Evolutionary conservation across 92 coral and sea anemone genomes (phyloP), one percentile per base, ranked within the genome.

Genomic region (Siderastrea siderea): DNA sequence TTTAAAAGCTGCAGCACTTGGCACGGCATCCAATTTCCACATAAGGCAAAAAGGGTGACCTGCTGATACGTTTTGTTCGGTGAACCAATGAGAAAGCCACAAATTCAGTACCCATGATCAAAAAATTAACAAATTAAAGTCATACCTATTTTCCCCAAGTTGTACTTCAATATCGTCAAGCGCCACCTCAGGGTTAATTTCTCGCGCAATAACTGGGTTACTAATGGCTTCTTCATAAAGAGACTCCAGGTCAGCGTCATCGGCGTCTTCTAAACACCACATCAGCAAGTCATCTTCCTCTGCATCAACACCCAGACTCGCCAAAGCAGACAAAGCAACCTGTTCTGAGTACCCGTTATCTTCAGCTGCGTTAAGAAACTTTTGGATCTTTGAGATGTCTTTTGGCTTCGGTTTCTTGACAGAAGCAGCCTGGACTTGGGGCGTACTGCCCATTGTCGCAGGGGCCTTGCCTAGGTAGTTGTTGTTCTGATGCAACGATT

Each of bases 211-310:
- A 4, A 61, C 54, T 16, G 87, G 79, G 53, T 83, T 73, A 9
- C 10, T 53, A 60, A 48, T 26, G 38, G 79, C 87, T 7, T 83
- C 71, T 26, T 72, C 87, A 16, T 73, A 83, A 83, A 83, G 87
- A 43, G 62, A 87, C 74, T 74, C 75, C 4, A 47, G 61, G 80
- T 90, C 96, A 1, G 81, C 91, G 45, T 96, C 88, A 15, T 92
- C 91, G 19, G 89, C 88, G 69, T 92, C 72, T 45, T 91, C 83
- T 69, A 96, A 47, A 60, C 95, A 95, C 97, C 97, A 94, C 55
- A 80, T 19, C 15, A 96, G 57, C 64, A 96, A 91, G 57, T 96
- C 96, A 54, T 84, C 93, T 86, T 94, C 99, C 38, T 75, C 87
- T 15, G 93, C 90, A 63, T 86, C 79, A 17, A 89, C 82, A 70